Conservation (phyloP, 2,797 vertebrate species). For the Peromyscus nudipes region DNA sequence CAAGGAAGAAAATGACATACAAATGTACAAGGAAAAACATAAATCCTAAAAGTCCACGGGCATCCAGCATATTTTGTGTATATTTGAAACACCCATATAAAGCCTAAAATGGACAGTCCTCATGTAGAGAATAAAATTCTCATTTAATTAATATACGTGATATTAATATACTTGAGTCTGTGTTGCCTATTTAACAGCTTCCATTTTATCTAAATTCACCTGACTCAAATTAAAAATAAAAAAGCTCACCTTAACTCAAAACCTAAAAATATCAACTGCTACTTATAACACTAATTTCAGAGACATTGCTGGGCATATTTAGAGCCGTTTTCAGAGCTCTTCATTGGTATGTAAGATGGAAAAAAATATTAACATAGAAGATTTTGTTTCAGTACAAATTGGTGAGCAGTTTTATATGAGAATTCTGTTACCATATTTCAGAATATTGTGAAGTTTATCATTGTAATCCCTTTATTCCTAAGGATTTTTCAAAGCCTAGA, state of each 20-base stretch:
- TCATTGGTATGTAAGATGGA: conserved; percentile 14
- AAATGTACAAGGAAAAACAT: conserved; percentile 7
- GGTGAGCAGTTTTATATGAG: neutral
- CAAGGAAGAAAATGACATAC: conserved; percentile 4
- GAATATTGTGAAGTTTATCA: neutral
- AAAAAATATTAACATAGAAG: conserved; percentile 2
- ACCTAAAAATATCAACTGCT: conserved; percentile 49
- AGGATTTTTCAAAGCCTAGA: conserved; percentile 43
- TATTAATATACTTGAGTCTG: neutral
- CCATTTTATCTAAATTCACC: conserved; percentile 7
- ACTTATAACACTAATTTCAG: neutral
- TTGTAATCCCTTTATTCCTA: neutral
- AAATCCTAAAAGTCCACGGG: neutral
- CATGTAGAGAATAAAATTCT: conserved; percentile 26
- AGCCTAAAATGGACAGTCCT: neutral
- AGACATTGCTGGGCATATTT: neutral
- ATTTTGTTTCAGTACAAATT: conserved; percentile 57
- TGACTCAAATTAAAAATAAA: neutral
- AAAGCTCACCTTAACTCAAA: conserved; percentile 46
- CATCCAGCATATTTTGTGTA: neutral
- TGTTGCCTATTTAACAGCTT: neutral
- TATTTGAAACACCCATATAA: conserved; percentile 40
- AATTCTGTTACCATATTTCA: neutral
- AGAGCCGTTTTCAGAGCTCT: conserved; percentile 49
- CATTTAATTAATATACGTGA: conserved; percentile 6